Evolutionary conservation across 2,888 invertebrate species (phyloP).

Genomic region (Teinopalpus imperialis): DNA sequence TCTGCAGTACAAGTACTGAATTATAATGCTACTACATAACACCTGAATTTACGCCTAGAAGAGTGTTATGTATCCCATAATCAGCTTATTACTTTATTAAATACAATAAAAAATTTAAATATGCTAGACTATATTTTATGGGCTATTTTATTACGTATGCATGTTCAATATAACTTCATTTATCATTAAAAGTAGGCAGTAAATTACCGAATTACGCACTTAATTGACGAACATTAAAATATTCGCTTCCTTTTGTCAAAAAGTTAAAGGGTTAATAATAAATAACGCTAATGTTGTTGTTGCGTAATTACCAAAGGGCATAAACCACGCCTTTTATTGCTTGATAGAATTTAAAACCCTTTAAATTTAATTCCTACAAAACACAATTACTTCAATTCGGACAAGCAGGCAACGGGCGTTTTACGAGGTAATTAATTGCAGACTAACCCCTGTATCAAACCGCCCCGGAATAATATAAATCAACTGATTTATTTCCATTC

Average conservation of each 20-base stretch:
- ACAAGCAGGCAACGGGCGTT: conserved; percentile 22
- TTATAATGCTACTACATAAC: too few species aligned
- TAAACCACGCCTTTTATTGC: conserved; percentile 24
- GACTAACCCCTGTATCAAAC: conserved; percentile 11
- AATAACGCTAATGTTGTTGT: conserved; percentile 17
- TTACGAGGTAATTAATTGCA: conserved; percentile 26
- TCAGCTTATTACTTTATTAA: too few species aligned
- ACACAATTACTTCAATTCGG: conserved; percentile 22
- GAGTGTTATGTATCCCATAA: too few species aligned
- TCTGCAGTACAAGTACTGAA: too few species aligned
- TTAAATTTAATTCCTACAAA: conserved; percentile 24
- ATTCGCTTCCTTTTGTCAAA: neutral
- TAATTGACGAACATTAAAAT: neutral
- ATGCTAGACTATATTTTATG: too few species aligned
- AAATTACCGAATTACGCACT: too few species aligned
- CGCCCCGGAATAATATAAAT: conserved; percentile 21
- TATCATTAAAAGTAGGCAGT: too few species aligned
- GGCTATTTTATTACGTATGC: too few species aligned
- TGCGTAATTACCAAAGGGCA: conserved; percentile 7
- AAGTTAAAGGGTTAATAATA: conserved; percentile 7
- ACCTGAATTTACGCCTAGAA: too few species aligned
- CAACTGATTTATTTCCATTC: conserved; percentile 21
- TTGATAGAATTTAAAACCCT: conserved; percentile 20
- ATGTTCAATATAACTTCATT: too few species aligned
- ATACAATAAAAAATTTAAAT: too few species aligned